Conservation (phyloP, 2,113 vertebrate genomes). For the Synchiropus splendidus region DNA sequence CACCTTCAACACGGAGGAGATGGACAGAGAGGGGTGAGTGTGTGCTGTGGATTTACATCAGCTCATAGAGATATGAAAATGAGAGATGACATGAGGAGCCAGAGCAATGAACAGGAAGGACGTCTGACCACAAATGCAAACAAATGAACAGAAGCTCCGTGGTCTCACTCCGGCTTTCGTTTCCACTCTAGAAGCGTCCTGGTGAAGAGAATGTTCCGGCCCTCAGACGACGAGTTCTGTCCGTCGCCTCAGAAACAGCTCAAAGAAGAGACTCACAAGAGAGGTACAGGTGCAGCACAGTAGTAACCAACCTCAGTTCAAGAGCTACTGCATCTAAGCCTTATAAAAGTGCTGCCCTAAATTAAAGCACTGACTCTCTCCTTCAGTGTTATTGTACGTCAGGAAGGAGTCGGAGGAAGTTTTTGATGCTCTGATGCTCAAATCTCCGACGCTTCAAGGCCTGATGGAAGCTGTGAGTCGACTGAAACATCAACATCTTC, state of each 20-base stretch:
- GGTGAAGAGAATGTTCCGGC: conserved; percentile 88
- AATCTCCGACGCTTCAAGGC: conserved; percentile 87
- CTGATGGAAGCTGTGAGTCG: conserved; percentile 89
- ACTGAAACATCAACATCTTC: too few species aligned
- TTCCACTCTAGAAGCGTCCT: conserved; percentile 70
- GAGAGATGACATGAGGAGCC: neutral
- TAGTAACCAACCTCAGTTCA: neutral
- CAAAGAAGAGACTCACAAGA: conserved; percentile 83
- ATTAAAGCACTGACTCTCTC: conserved; percentile 1
- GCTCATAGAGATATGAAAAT: conserved; percentile 25
- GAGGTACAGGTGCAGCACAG: conserved; percentile 66
- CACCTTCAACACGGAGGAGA: conserved; percentile 86
- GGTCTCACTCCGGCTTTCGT: neutral
- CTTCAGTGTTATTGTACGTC: conserved; percentile 89
- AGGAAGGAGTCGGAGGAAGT: conserved; percentile 92
- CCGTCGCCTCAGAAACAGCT: conserved; percentile 82
- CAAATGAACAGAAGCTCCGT: neutral
- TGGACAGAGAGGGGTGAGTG: conserved; percentile 85
- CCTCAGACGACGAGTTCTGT: conserved; percentile 83
- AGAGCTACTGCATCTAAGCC: neutral
- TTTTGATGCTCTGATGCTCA: conserved; percentile 95
- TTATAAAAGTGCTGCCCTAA: too few species aligned
- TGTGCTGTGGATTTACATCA: conserved; percentile 9
- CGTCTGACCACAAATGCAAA: conserved; percentile 19
- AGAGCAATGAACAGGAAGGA: neutral